Evolutionary conservation across 2,113 vertebrate genomes (phyloP).

Genomic region (Quiscalus mexicanus): DNA sequence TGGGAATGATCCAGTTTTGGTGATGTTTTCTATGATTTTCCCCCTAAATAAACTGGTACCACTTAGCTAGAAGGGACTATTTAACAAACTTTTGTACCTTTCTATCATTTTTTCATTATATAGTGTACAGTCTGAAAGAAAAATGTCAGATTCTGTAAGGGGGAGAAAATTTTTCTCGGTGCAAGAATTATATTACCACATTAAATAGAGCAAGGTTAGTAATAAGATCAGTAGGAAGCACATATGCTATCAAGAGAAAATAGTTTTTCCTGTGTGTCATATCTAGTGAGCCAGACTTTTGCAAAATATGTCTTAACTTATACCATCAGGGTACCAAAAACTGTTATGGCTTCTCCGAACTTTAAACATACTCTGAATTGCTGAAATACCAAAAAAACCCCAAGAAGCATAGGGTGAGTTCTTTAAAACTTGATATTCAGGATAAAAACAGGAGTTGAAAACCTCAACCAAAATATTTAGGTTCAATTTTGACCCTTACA

Average conservation of each 20-base stretch:
- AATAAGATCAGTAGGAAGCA: background rate
- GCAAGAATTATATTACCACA: background rate
- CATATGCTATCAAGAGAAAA: background rate
- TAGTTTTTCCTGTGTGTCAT: accelerated
- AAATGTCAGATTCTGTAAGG: background rate
- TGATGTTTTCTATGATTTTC: accelerated
- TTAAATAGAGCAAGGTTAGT: background rate
- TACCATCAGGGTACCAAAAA: background rate
- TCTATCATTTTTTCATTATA: background rate
- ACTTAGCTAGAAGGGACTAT: background rate
- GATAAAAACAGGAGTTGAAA: background rate
- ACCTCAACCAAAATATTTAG: background rate
- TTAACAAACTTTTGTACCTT: background rate
- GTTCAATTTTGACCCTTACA: background rate
- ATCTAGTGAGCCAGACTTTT: background rate
- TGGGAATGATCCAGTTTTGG: background rate
- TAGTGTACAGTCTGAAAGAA: background rate
- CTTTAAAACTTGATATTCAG: background rate
- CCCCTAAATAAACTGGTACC: background rate
- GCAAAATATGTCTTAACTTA: background rate
- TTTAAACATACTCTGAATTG: background rate
- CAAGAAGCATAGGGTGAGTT: background rate
- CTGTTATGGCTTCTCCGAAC: background rate
- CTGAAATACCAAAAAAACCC: background rate
- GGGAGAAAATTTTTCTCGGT: background rate